phyloP scores from a whole-genome alignment of 2,888 invertebrate genomes.

The Myopa testacea region DNA sequence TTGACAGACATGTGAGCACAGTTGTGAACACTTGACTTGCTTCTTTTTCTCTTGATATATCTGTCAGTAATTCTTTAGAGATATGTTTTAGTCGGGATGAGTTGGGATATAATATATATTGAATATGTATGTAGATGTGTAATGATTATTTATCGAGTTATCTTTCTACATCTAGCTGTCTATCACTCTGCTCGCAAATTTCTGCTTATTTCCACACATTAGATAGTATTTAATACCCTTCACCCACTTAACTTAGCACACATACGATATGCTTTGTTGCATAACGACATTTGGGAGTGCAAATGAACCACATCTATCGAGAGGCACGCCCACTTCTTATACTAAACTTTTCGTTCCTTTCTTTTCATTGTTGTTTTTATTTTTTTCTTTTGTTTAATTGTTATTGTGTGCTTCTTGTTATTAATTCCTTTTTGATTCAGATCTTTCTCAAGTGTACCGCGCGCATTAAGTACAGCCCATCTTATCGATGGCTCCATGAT shows the following conservation, averaged over 20 bases:
- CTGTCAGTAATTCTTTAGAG: neutral
- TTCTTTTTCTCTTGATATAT: neutral
- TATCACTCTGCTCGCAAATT: neutral
- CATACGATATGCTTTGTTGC: no score
- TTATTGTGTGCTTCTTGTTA: neutral
- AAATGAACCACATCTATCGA: no score
- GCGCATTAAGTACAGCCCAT: no score
- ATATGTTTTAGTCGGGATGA: no score
- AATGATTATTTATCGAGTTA: no score
- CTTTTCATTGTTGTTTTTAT: neutral
- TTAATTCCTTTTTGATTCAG: no score
- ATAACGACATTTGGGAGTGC: no score
- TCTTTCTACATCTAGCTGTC: neutral
- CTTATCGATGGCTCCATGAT: no score
- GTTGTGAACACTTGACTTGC: conserved; percentile 12
- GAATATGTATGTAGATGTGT: no score
- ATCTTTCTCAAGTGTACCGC: no score
- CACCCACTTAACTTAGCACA: neutral
- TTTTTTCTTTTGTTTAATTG: neutral
- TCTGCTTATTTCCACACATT: neutral
- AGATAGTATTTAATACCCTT: neutral
- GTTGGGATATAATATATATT: no score
- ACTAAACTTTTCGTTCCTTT: neutral
- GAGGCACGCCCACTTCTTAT: no score
- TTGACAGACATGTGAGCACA: conserved; percentile 31